Base-by-base conservation (phyloP, 1,140 invertebrate species). In the Cotesia chilonis region DNA sequence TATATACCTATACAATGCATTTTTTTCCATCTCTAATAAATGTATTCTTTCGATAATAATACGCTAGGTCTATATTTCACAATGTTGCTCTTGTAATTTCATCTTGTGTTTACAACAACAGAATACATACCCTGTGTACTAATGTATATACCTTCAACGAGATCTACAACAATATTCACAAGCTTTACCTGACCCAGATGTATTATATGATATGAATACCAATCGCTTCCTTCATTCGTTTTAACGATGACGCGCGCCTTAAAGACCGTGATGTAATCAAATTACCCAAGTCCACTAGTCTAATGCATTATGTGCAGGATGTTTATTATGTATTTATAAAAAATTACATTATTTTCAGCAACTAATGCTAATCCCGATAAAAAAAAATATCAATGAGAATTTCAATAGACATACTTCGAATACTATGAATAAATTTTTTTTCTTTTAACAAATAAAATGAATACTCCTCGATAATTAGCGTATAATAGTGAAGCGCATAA, bases 181-280 rank as follows among this genome's bases (percentile, higher is more conserved):
- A 14, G 60, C 54, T 74, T 63, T 74, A 72, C 73, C 72, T 76
- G 77, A 77, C 77, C 77, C 65, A 78, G 65, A 74, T 78, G 70
- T 74, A 74, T 66, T 72, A 77, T 77, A 74, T 66, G 74, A 77
- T 77, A 77, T 74, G 76, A 77, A 77, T 77, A 76, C 73, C 76
- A 77, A 77, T 77, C 64, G 72, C 74, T 77, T 77, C 74, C 76
- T 77, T 72, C 72, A 70, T 75, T 70, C 71, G 74, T 75, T 75
- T 73, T 59, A 73, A 73, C 71, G 74, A 73, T 71, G 74, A 75
- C 74, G 74, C 71, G 65, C 68, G 51, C 51, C 69, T 68, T 75
- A 71, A 71, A 65, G 68, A 72, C 67, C 68, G 54, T 75, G 74
- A 75, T 73, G 74, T 75, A 75, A 75, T 71, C 57, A 68, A 75